phyloP scores from a whole-genome alignment of 2,113 vertebrate genomes.

The Notiomystis cincta region DNA sequence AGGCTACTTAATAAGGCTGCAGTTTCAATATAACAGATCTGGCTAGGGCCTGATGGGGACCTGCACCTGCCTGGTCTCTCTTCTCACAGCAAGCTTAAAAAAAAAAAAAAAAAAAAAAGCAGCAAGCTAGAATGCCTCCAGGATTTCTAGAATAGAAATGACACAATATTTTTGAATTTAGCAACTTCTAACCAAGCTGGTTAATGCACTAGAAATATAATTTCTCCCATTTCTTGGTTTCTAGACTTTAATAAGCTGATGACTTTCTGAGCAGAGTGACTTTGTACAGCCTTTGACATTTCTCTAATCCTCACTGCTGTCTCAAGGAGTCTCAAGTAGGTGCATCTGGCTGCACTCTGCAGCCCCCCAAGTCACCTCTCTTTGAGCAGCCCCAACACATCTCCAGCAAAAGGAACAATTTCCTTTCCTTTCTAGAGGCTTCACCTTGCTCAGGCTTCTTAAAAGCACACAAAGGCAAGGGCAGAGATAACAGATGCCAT shows the following conservation, averaged over 20 bases:
- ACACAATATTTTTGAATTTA: neutral
- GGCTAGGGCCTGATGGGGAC: neutral
- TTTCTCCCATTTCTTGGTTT: neutral
- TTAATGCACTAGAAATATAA: neutral
- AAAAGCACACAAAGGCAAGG: neutral
- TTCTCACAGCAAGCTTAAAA: neutral
- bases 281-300: neutral
- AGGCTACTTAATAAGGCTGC: neutral
- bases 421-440: neutral
- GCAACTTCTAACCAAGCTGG: neutral
- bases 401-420: neutral
- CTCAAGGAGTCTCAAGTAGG: neutral
- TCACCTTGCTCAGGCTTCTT: neutral
- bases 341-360: neutral
- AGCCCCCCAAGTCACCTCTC: neutral
- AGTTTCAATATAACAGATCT: neutral
- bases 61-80: accelerated
- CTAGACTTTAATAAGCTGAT: neutral
- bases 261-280: neutral
- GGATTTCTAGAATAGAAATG: neutral
- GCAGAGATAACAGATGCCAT: neutral
- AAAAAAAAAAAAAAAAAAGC: neutral
- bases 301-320: neutral
- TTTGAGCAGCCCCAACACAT: neutral
- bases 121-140: neutral